These are phyloP conservation scores for Rhineura floridana DNA, from an alignment of 2,113 vertebrate genomes.

Conservation along the genomic window DNA sequence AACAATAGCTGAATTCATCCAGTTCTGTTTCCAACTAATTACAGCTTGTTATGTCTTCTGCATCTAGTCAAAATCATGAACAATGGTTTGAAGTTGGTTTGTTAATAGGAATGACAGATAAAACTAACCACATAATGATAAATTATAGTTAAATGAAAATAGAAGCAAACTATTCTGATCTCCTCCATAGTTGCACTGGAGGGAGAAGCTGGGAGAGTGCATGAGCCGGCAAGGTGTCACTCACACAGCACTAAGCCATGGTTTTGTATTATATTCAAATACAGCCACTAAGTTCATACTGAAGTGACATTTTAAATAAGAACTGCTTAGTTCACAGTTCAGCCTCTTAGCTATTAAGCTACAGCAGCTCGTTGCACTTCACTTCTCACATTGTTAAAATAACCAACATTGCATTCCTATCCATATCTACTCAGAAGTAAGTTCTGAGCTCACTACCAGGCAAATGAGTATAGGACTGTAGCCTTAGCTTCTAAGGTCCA, in stretches of 20 bases:
- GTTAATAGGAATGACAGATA: background rate
- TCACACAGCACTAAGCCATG: background rate
- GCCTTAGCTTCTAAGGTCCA: background rate
- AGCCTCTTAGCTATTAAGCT: background rate
- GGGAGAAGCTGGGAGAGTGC: background rate
- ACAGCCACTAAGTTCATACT: background rate
- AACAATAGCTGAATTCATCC: background rate
- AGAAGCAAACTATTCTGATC: too few relatives aligned
- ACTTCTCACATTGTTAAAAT: background rate
- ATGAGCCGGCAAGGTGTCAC: background rate
- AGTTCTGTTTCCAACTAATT: background rate
- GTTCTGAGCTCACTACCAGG: background rate
- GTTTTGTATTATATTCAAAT: background rate
- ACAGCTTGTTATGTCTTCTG: too few relatives aligned
- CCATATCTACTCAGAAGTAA: background rate
- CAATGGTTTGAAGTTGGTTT: background rate
- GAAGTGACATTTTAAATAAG: background rate
- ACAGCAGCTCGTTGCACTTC: background rate
- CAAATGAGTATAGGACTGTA: background rate
- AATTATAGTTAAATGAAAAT: background rate
- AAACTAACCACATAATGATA: background rate
- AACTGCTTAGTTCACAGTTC: background rate
- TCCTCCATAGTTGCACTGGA: too few relatives aligned
- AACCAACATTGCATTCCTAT: background rate
- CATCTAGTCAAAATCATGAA: background rate